Evolutionary conservation across 2,888 invertebrate species (phyloP), one percentile per base, ranked within the genome.

Genomic region (Tridacna gigas): DNA sequence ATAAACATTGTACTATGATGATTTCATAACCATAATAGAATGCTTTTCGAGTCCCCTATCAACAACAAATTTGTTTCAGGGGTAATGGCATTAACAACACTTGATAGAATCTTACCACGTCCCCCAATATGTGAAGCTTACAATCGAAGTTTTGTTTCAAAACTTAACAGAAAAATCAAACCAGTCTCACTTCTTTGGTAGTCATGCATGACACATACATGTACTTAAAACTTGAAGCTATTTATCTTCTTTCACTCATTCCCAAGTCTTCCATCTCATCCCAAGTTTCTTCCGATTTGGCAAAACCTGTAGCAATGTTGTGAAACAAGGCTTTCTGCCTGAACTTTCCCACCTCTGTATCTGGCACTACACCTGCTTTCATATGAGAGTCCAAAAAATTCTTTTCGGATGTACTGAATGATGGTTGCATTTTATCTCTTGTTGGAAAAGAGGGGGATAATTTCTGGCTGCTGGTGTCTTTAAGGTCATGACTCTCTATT

Each of bases 171-270:
- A 37, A 37, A 37, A 37, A 37, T n/a, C 2, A 37, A 37, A 37
- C 37, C 37, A 37, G 7, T 37, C 7, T 37, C 37, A 37, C 37
- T 37, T 37, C 37, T 37, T 37, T 37, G 37, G 37, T 37, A 7
- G 7, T 2, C 2, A 37, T 7, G 7, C 37, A 37, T 37, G 37
- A 37, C 37, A 37, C 37, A 37, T 37, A 7, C 37, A 37, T 37
- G 48, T 26, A 74, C 74, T 75, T 60, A 45, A 22, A 22, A 37
- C 25, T 25, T 74, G 45, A 74, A 11, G 1, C 2, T 26, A 51
- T 66, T 66, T 61, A 63, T 76, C 66, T 65, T 45, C 25, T 47
- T 65, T 76, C 76, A 45, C 66, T 47, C 22, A 75, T 13, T 65
- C 47, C 63, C 28, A 63, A 61, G 20, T 65, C 75, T 45, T 45